Conservation (phyloP, 1,140 invertebrate species). For the Drosophila cardini region DNA sequence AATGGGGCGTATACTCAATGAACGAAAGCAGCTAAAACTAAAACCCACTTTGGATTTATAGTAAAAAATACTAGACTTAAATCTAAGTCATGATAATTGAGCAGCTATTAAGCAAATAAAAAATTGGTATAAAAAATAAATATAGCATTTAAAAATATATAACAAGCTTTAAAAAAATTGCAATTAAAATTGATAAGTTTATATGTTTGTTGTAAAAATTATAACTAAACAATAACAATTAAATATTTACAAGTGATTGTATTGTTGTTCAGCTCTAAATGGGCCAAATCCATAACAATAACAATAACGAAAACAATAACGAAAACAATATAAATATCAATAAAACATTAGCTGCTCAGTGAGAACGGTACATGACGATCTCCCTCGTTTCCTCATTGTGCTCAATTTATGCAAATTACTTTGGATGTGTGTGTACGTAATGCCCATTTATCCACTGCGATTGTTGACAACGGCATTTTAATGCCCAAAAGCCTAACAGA, state of each 20-base stretch:
- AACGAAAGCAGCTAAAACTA: conserved; percentile 1
- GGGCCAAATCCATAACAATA: conserved; percentile 69
- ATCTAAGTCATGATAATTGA: neutral
- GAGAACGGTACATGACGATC: conserved; percentile 26
- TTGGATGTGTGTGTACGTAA: conserved; percentile 50
- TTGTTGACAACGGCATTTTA: conserved; percentile 77
- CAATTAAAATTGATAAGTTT: neutral
- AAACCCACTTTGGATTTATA: neutral
- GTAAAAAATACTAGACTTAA: neutral
- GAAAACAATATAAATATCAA: conserved; percentile 62
- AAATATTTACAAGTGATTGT: conserved; percentile 10
- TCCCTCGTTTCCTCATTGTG: conserved; percentile 24
- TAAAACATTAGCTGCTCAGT: conserved; percentile 36
- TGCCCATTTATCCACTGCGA: conserved; percentile 67
- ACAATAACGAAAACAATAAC: conserved; percentile 65
- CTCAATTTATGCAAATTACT: conserved; percentile 72
- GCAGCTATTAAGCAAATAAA: neutral
- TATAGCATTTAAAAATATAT: neutral
- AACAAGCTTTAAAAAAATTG: conserved; percentile 12
- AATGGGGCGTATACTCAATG: neutral
- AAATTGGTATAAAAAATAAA: neutral
- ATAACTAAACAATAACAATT: conserved; percentile 19
- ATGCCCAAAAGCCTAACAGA: conserved; percentile 51
- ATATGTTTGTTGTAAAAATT: neutral
- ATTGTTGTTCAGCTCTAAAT: conserved; percentile 58